phyloP scores from a whole-genome alignment of 2,797 vertebrate genomes.

The Halcyon chelicuti region DNA sequence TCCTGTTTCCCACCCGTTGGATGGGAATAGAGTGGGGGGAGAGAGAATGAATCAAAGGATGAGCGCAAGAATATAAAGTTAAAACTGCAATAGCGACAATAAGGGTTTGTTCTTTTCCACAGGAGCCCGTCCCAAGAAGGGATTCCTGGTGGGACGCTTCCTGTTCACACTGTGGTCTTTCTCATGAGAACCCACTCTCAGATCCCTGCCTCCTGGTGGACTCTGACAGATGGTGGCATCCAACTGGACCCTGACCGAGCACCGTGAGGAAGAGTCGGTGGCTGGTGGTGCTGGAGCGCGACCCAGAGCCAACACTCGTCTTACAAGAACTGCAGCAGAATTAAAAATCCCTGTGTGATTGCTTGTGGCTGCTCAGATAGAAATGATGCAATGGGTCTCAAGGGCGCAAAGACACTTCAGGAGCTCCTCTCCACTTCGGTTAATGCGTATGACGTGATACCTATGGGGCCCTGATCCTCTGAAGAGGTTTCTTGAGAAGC shows the following conservation, averaged over 20 bases:
- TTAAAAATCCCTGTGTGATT: not conserved
- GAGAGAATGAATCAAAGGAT: conserved; percentile 78
- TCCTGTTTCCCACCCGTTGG: conserved; percentile 76
- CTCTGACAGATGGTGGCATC: conserved; percentile 49
- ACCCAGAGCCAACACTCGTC: not conserved
- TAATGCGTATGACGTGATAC: not conserved
- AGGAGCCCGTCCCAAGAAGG: conserved; percentile 73
- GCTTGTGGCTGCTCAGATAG: not conserved
- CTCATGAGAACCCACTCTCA: conserved; percentile 77
- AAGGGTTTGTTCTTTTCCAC: conserved; percentile 76
- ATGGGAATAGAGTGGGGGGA: conserved; percentile 67
- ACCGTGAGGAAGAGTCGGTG: not conserved
- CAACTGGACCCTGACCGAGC: conserved; percentile 8
- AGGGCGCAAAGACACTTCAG: not conserved
- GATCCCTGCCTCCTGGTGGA: not conserved
- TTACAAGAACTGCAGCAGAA: not conserved
- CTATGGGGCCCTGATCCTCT: not conserved
- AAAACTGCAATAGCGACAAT: conserved; percentile 68
- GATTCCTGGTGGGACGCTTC: conserved; percentile 76
- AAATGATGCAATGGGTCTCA: not conserved
- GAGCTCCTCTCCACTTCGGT: not conserved
- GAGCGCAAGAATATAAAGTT: conserved; percentile 59
- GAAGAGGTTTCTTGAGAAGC: not conserved
- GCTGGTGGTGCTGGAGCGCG: not conserved
- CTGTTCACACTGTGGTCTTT: conserved; percentile 77